Conservation (phyloP, 2,888 invertebrate species). For the Patella pellucida region DNA sequence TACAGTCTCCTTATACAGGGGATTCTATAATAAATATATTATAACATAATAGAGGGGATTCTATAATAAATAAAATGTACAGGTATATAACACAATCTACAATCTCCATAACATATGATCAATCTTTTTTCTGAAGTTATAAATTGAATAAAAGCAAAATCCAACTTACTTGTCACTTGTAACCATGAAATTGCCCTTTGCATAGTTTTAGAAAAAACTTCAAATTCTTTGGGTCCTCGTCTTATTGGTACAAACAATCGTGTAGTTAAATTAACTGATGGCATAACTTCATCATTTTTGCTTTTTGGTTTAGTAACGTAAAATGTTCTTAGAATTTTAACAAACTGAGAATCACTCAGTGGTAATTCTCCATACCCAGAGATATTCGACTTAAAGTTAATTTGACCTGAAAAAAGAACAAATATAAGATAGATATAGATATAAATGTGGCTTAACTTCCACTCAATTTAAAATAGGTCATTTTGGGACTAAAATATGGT, state of each 20-base stretch:
- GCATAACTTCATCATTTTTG: slow-evolving; percentile 24
- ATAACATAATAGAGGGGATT: slow-evolving; percentile 23
- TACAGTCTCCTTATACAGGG: slow-evolving; percentile 29
- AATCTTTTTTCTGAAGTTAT: too few relatives aligned
- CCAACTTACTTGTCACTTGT: slow-evolving; percentile 41
- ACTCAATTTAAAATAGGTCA: too few relatives aligned
- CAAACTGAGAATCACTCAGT: slow-evolving; percentile 41
- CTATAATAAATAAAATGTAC: slow-evolving; percentile 7
- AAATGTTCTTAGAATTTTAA: slow-evolving; percentile 46
- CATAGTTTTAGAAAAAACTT: slow-evolving; percentile 50
- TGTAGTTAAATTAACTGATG: slow-evolving; percentile 36
- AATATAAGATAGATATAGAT: too few relatives aligned
- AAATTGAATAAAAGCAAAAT: too few relatives aligned
- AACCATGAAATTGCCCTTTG: slow-evolving; percentile 49
- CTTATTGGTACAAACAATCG: slow-evolving; percentile 47
- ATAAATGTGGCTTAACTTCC: too few relatives aligned
- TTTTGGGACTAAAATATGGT: too few relatives aligned
- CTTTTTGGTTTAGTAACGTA: slow-evolving; percentile 34
- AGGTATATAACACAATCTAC: too few relatives aligned
- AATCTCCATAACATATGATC: too few relatives aligned
- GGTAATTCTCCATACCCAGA: slow-evolving; percentile 33
- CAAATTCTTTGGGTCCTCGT: slow-evolving; percentile 38
- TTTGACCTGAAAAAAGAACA: slow-evolving; percentile 27
- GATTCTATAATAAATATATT: slow-evolving; percentile 17
- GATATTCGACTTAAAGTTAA: slow-evolving; percentile 34